Percentiles rank a stretch among this genome's conserved stretches.
These are phyloP conservation scores for Drymonia ruficornis DNA, from an alignment of 2,888 invertebrate genomes.

Conservation along the genomic window DNA sequence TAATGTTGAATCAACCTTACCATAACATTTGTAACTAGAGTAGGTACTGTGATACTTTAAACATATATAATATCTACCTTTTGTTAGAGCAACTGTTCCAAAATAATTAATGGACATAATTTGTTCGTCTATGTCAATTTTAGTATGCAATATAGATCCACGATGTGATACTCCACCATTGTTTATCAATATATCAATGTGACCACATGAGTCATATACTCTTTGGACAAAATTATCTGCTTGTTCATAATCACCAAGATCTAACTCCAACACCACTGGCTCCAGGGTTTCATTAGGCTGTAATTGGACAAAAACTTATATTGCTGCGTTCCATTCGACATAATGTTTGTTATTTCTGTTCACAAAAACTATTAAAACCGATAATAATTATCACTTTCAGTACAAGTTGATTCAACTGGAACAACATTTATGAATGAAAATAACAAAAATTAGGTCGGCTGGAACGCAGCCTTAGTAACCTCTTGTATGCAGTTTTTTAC, in stretches of 20 bases:
- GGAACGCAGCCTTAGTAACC: too few species aligned
- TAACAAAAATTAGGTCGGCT: too few species aligned
- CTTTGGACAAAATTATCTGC: slow-evolving; percentile 87
- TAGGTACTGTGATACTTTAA: too few species aligned
- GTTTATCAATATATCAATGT: slow-evolving; percentile 95
- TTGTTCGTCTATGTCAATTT: slow-evolving; percentile 92
- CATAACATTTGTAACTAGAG: too few species aligned
- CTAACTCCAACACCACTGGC: slow-evolving; percentile 90
- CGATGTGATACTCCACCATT: slow-evolving; percentile 96
- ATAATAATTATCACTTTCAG: too few species aligned
- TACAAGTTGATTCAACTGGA: too few species aligned
- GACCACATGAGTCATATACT: slow-evolving; percentile 88
- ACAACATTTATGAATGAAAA: too few species aligned
- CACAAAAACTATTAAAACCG: too few species aligned
- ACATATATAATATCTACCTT: slow-evolving; percentile 86
- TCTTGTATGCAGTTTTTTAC: too few species aligned
- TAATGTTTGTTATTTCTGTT: too few species aligned
- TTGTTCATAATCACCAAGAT: slow-evolving; percentile 89
- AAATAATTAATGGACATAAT: slow-evolving; percentile 98
- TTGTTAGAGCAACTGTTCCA: slow-evolving; percentile 95
- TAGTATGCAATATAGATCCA: slow-evolving; percentile 90
- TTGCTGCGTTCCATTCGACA: too few species aligned
- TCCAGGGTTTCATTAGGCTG: slow-evolving; percentile 86
- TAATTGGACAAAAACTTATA: slow-evolving; percentile 5
- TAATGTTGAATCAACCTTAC: not conserved